Evolutionary conservation across 1,140 invertebrate genomes (phyloP).

Genomic region (Zophobas morio): DNA sequence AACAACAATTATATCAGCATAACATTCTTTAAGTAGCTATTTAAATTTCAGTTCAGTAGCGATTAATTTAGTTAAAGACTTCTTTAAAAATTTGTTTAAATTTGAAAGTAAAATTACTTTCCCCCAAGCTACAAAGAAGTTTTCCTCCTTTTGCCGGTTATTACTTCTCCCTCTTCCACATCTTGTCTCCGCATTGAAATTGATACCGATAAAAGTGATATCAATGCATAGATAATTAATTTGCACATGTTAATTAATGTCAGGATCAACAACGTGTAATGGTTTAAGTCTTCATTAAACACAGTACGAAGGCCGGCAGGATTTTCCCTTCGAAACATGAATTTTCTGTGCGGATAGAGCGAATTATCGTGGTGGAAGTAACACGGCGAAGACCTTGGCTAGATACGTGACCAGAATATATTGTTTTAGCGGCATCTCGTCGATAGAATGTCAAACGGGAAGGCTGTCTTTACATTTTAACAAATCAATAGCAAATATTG

Average conservation of each 20-base stretch:
- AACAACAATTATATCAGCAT: too few species aligned
- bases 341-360: constrained; percentile 5
- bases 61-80: too few species aligned
- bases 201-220: neutral
- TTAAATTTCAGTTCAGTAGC: too few species aligned
- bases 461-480: constrained; percentile 31
- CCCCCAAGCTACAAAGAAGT: too few species aligned
- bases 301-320: neutral
- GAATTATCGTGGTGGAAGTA: constrained; percentile 28
- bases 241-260: constrained; percentile 31
- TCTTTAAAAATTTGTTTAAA: too few species aligned
- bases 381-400: constrained; percentile 21
- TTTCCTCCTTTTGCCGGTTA: too few species aligned
- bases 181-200: constrained; percentile 12
- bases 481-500: constrained; percentile 33
- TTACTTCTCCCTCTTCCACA: neutral
- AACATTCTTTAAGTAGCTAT: too few species aligned
- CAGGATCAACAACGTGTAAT: constrained; percentile 24
- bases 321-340: constrained; percentile 24
- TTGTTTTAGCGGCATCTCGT: constrained; percentile 21
- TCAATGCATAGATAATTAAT: constrained; percentile 32
- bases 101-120: too few species aligned
- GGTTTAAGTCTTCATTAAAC: constrained; percentile 21
- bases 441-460: constrained; percentile 16
- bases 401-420: constrained; percentile 27